Percentiles rank a stretch among this genome's conserved stretches.
Evolutionary conservation across 2,113 vertebrate species (phyloP).

Genomic region (Todiramphus saurophagus): DNA sequence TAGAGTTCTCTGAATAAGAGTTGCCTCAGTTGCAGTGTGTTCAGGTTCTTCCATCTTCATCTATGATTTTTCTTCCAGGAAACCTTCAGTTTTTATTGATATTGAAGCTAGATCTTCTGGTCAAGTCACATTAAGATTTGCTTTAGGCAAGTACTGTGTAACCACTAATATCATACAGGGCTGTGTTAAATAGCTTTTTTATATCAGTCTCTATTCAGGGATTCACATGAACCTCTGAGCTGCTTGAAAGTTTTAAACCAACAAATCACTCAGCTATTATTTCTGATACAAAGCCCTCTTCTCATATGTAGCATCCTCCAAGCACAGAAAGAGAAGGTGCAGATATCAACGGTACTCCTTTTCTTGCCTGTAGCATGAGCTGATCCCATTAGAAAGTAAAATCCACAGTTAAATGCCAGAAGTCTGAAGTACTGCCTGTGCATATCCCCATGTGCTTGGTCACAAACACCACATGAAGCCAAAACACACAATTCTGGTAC

Average conservation of each 20-base stretch:
- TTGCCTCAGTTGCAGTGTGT: neutral
- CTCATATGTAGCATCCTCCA: neutral
- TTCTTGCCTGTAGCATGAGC: neutral
- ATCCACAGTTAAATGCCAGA: neutral
- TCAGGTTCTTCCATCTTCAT: neutral
- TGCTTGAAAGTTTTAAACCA: neutral
- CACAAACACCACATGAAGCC: neutral
- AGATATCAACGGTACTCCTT: fast-evolving
- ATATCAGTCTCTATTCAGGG: neutral
- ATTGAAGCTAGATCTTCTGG: neutral
- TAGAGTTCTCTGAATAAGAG: neutral
- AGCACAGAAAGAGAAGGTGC: neutral
- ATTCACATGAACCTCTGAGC: neutral
- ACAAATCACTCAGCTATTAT: neutral
- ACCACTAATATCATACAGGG: neutral
- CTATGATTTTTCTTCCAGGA: neutral
- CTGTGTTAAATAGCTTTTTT: neutral
- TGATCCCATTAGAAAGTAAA: neutral
- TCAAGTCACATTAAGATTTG: neutral
- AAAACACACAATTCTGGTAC: fast-evolving
- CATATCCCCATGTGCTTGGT: neutral
- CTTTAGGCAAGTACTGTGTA: neutral
- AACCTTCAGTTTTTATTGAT: neutral
- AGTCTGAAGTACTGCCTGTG: too few species aligned
- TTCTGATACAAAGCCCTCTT: neutral